A percentile compares a stretch with the other conserved stretches of the same genome.
These are phyloP conservation scores for Syngnathus typhle DNA, from an alignment of 2,113 vertebrate genomes.

Conservation along the genomic window DNA sequence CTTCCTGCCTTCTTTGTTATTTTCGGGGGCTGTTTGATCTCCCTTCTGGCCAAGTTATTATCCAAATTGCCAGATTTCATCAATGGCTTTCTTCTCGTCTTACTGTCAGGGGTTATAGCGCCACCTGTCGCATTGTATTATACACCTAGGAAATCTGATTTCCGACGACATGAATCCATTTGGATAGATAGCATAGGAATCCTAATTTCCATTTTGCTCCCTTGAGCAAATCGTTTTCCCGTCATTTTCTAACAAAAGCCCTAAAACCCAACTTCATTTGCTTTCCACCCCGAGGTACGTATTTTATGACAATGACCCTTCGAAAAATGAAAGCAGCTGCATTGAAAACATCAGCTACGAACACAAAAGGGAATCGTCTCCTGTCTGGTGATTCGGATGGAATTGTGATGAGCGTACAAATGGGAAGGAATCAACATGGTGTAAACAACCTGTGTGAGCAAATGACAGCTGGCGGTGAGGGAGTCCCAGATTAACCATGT, in stretches of 20 bases:
- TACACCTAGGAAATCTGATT: too few relatives aligned
- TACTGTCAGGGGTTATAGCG: background rate
- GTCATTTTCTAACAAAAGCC: too few relatives aligned
- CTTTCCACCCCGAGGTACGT: background rate
- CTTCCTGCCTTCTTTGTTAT: slow-evolving; percentile 16
- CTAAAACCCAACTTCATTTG: too few relatives aligned
- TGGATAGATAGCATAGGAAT: background rate
- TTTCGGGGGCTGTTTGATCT: slow-evolving; percentile 7
- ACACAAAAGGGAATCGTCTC: slow-evolving; percentile 16
- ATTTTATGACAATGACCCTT: slow-evolving; percentile 18
- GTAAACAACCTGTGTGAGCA: slow-evolving; percentile 18
- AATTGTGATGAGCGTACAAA: slow-evolving; percentile 29
- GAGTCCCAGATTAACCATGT: background rate
- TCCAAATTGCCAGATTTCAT: background rate
- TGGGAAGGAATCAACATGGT: slow-evolving; percentile 14
- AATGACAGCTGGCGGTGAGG: background rate
- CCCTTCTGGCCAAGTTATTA: too few relatives aligned
- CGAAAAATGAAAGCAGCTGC: slow-evolving; percentile 17
- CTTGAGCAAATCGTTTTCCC: too few relatives aligned
- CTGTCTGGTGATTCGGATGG: slow-evolving; percentile 25
- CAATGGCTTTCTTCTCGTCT: background rate
- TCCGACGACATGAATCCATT: background rate
- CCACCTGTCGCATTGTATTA: too few relatives aligned
- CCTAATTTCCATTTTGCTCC: too few relatives aligned
- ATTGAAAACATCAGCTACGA: slow-evolving; percentile 14